Evolutionary conservation across 2,113 vertebrate genomes (phyloP), one percentile per base, ranked within the genome.

Genomic region (Corythornis vintsioides): DNA sequence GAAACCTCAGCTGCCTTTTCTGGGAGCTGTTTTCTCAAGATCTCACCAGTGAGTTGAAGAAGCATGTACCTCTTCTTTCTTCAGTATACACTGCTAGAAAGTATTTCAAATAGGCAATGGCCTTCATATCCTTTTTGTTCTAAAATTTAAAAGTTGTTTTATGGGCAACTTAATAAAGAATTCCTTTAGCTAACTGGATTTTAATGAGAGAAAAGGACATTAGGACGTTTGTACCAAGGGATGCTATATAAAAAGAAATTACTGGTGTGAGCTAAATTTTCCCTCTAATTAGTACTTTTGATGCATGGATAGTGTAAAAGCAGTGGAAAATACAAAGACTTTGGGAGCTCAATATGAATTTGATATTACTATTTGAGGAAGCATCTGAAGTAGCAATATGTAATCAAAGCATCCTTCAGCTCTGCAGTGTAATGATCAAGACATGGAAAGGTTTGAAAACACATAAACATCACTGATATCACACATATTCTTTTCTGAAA

Each of bases 171-270:
- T 95, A 70, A 73, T 93, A 85, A 89, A 79, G 53, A 77, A 61
- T 80, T 83, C 42, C 80, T 95, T 9, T 48, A 85, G 63, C 35
- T 66, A 45, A 93, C 43, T 85, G 35, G 87, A 91, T 91, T 92
- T 92, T 89, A 89, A 88, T 91, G 82, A 70, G 35, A 60, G 56
- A 56, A 86, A 87, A 89, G 14, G 52, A 47, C 42, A 78, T 78
- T 73, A 75, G 52, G 45, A 88, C 75, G 35, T 74, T 82, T 73
- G 31, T 83, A 42, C 73, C 20, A 7, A 65, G n/a, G 40, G 63
- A 16, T 92, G 40, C 13, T 88, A 16, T 31, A 48, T 69, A 92
- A 80, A 92, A 78, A 82, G 57, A 82, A 92, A 88, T 74, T 2
- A 71, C 13, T 86, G 48, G 13, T 60, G 13, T 87, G 85, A 79